Conservation (phyloP, 2,113 vertebrate species). For the Cricetomys ansorgei region DNA sequence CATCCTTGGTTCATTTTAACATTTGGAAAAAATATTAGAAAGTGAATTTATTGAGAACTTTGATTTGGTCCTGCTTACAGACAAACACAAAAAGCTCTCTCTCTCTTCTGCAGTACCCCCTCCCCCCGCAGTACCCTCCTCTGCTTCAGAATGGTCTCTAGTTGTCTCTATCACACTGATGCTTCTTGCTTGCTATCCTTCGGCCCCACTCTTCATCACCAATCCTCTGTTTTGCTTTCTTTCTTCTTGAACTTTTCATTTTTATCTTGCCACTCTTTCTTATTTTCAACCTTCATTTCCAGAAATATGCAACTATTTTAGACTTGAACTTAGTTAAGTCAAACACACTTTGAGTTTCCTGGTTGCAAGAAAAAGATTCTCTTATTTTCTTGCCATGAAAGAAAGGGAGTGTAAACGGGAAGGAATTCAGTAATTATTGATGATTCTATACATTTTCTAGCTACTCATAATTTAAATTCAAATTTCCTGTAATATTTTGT, state of each 20-base stretch:
- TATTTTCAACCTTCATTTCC: not conserved
- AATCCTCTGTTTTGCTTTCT: not conserved
- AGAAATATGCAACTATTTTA: not conserved
- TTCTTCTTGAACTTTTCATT: not conserved
- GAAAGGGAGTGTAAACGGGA: not conserved
- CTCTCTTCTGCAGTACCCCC: accelerated
- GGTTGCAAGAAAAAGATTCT: not conserved
- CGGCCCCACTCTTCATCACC: too few species aligned
- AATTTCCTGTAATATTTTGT: not conserved
- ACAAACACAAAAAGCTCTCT: not conserved
- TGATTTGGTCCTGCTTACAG: constrained; percentile 10
- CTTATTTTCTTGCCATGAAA: not conserved
- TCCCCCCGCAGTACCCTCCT: accelerated
- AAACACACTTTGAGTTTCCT: not conserved
- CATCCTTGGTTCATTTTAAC: not conserved
- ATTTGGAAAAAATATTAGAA: not conserved
- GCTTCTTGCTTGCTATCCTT: not conserved
- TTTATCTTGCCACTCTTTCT: not conserved
- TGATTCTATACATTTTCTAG: not conserved
- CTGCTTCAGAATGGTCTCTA: not conserved
- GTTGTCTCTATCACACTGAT: not conserved
- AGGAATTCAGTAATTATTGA: not conserved
- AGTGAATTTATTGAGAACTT: not conserved
- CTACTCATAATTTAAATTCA: not conserved
- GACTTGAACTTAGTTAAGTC: not conserved